Percentiles rank a stretch among this genome's conserved stretches.
Evolutionary conservation across 2,797 vertebrate species (phyloP).

Genomic region (Pipistrellus pipistrellus): DNA sequence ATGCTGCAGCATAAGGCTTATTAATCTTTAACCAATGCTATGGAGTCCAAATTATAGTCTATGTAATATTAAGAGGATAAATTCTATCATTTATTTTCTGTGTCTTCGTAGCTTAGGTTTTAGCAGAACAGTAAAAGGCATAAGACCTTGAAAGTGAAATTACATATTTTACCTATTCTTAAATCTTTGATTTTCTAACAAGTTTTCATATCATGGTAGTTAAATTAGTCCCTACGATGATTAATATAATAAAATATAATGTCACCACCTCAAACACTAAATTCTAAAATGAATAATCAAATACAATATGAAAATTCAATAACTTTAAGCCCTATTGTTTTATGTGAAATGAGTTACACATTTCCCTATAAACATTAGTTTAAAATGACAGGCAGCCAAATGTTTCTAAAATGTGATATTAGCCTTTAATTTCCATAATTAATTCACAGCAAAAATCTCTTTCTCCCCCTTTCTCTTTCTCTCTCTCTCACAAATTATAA

Average conservation of each 20-base stretch:
- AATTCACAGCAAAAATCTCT: background rate
- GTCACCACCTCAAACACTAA: background rate
- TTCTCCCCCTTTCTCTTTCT: background rate
- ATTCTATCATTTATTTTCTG: background rate
- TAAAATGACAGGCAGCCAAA: background rate
- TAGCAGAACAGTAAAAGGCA: background rate
- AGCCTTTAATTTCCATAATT: background rate
- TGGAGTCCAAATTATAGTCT: background rate
- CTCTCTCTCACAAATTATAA: background rate
- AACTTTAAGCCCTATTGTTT: background rate
- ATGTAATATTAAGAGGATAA: background rate
- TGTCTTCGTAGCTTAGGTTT: background rate
- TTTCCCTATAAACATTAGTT: background rate
- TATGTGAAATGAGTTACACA: background rate
- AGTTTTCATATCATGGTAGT: background rate
- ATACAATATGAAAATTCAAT: background rate
- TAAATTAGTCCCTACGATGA: background rate
- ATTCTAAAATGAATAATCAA: constrained; percentile 25
- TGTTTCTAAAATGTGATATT: background rate
- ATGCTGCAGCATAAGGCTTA: background rate
- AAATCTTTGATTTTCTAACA: background rate
- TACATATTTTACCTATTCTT: constrained; percentile 24
- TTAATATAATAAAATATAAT: constrained; percentile 25
- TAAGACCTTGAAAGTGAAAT: background rate
- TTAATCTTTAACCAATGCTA: background rate